Base-by-base conservation (phyloP, 2,797 vertebrate species). In the Sebastes alutus region DNA sequence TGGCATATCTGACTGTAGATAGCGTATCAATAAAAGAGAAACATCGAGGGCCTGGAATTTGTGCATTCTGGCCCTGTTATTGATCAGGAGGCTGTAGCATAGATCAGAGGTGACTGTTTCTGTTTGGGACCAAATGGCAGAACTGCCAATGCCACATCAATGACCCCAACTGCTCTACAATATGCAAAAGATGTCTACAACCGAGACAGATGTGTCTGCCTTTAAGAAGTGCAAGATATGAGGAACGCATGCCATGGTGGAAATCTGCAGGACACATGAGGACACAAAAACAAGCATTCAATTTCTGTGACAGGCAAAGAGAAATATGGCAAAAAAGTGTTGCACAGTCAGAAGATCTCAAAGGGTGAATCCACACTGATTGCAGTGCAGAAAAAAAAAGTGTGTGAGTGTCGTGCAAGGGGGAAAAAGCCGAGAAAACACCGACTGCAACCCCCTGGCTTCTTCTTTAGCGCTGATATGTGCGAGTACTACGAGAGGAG, bases 401-500 rank as follows among this genome's bases (percentile, higher is more conserved):
- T 92, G 84, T 42, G 38, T 42, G 79, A 85, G 70, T 61, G 73
- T 79, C 74, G 63, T 42, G 29, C 32, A 71, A 62, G 72, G 75
- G 77, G 75, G 74, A 65, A 82, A 78, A 69, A 87, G 82, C 79
- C 76, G 86, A 86, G 87, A 82, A 83, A 85, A 91, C 79, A 88
- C 56, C 66, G 77, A 90, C 78, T 72, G 86, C 87, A 70, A 88
- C 66, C 81, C 84, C 67, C 38, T 42, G 83, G 82, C 71, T 87
- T 77, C 32, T 49, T 49, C 80, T 83, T 20, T 72, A 42, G 83
- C 87, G 84, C 89, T 73, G 86, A 81, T 91, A 75, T 78, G 25
- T 83, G 89, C 76, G 88, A 90, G 84, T 93, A 94, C 93, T 94
- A 93, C 90, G 85, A 90, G 88, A 83, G 87, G 86, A 80, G 88